These are phyloP conservation scores for Coelogynopora nodosa DNA, from an alignment of 2,888 invertebrate genomes.

Conservation along the genomic window DNA sequence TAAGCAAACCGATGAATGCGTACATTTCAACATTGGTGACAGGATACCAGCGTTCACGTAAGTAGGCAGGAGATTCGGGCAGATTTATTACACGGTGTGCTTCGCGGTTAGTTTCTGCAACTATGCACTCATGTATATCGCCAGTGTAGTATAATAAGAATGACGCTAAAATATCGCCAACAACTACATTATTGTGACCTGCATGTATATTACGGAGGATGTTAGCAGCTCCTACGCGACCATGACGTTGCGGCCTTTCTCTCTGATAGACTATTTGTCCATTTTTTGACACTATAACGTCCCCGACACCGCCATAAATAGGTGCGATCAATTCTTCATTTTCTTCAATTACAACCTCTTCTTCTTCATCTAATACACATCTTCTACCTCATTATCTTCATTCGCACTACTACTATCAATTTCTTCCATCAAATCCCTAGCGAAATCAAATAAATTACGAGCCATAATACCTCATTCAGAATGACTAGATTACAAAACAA, in stretches of 20 bases:
- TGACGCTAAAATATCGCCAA: too few species aligned
- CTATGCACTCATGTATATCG: background rate
- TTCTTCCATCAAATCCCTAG: background rate
- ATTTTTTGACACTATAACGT: background rate
- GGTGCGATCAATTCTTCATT: background rate
- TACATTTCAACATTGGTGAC: background rate
- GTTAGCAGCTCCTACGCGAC: background rate
- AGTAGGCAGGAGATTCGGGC: background rate
- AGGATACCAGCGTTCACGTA: background rate
- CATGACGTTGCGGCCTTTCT: background rate
- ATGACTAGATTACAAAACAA: too few species aligned
- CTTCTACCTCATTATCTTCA: background rate
- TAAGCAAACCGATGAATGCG: background rate
- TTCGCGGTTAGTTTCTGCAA: background rate
- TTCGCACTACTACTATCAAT: background rate
- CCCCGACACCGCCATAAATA: background rate
- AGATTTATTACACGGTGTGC: background rate
- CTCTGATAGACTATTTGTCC: background rate
- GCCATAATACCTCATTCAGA: background rate
- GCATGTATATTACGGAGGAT: too few species aligned
- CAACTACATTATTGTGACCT: too few species aligned
- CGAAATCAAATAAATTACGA: background rate
- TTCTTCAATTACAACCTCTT: background rate
- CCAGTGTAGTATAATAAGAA: too few species aligned
- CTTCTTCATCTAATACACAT: background rate